Evolutionary conservation across 2,888 invertebrate species (phyloP), one percentile per base, ranked within the genome.

Genomic region (Ornithoptera alexandrae): DNA sequence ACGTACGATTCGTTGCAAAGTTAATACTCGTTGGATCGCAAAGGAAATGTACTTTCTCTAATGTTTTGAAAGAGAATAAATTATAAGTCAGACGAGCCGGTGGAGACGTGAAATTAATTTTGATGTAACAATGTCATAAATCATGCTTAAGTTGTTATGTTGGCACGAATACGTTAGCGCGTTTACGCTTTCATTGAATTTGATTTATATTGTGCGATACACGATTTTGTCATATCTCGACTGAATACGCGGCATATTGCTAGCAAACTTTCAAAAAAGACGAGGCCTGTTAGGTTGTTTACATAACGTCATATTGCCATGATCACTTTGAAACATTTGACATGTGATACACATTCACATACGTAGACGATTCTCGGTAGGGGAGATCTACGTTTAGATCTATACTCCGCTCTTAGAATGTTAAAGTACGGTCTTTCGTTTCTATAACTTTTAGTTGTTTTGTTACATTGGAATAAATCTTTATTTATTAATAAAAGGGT

Each of bases 71-170:
- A 64, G 65, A 50, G 70, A 70, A 71, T 72, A 70, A 70, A 70
- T 70, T 71, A 71, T 67, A 65, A 72, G 61, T 69, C 69, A 67
- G 64, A 67, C 72, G 59, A 60, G 66, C 75, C 57, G 74, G 74
- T 71, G 67, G 57, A 61, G 68, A 62, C 69, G 67, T 69, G 72
- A 73, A 75, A 74, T 76, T 75, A 76, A 74, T 76, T 74, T 73
- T 60, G 68, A 70, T 42, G 66, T 50, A 62, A 70, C 62, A 63
- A 63, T 60, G 67, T 60, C 59, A 70, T 70, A 70, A 67, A 70
- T 70, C 67, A 70, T 60, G 63, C 60, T 17, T 63, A 70, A 70
- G 63, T 67, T 70, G 67, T 63, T 68, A 59, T 70, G 70, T 56
- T 64, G 60, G 63, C 70, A 59, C 62, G 50, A 59, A 64, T 63